Evolutionary conservation across 2,113 vertebrate genomes (phyloP), one percentile per base, ranked within the genome.

Genomic region (Coregonus clupeaformis): DNA sequence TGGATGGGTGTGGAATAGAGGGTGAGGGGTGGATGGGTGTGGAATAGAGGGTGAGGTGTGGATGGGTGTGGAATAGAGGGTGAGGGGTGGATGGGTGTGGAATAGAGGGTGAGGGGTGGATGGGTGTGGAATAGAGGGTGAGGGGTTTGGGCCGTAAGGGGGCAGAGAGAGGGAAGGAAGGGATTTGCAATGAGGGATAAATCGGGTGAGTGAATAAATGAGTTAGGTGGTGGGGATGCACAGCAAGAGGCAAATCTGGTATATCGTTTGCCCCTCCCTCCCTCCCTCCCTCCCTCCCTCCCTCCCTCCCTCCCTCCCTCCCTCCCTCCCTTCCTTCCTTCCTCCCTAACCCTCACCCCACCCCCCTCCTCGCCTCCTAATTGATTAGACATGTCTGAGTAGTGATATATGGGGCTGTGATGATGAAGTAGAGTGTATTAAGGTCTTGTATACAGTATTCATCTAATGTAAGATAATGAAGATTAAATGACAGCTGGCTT

Each of bases 341-440:
- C 6, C 62, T 25, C 22, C n/a, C 25, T 25, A 36, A 36, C 36
- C 36, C 36, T 36, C 36, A 7, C 18, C 71, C 71, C 68, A 9
- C 6, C 7, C 30, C 68, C 71, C 73, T 70, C 77, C 76, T 76
- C 70, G 3, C 45, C 27, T 18, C 16, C 71, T 74, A 77, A 84
- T 82, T 78, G 77, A 80, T 85, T 59, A 59, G 42, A 69, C 30
- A 22, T 64, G 66, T 83, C 74, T 68, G 4, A 0, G 1, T 32
- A 5, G 49, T 71, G 78, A 81, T 68, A 66, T 27, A 69, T 68
- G 42, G 45, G 32, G 70, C 57, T 25, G 0, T 52, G 20, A 71
- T 67, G 75, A 67, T 66, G 74, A 65, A 24, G 63, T 25, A 69
- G 57, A 71, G 60, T 73, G 6, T 18, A 52, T 74, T 62, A 65